Evolutionary conservation across 2,888 invertebrate genomes (phyloP).

Genomic region (Amiota mariae): DNA sequence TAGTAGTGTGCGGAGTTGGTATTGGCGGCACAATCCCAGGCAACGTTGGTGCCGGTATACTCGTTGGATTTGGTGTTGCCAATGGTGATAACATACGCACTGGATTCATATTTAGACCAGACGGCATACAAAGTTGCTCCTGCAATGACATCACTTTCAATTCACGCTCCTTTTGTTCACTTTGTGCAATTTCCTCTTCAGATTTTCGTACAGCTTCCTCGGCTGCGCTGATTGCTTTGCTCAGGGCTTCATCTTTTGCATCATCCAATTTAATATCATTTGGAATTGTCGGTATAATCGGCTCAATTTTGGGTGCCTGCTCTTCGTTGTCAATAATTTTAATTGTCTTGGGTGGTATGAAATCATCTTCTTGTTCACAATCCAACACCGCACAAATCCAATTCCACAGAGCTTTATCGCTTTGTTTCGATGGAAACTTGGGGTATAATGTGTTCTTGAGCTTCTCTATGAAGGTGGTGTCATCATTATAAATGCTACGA

Average conservation of each 20-base stretch:
- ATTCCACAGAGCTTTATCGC: constrained; percentile 85
- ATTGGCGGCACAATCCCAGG: constrained; percentile 40
- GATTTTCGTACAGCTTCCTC: constrained; percentile 60
- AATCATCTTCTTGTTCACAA: constrained; percentile 82
- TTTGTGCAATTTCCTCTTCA: constrained; percentile 58
- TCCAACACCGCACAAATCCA: constrained; percentile 84
- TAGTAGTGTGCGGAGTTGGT: constrained; percentile 21
- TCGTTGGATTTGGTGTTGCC: constrained; percentile 68
- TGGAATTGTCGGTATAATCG: constrained; percentile 17
- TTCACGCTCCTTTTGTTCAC: constrained; percentile 67
- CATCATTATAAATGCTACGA: constrained; percentile 73
- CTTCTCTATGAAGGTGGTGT: constrained; percentile 87
- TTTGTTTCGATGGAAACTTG: constrained; percentile 87
- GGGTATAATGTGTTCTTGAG: constrained; percentile 86
- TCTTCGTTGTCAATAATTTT: constrained; percentile 67
- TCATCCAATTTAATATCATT: constrained; percentile 55
- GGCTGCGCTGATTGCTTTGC: constrained; percentile 46
- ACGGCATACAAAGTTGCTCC: constrained; percentile 72
- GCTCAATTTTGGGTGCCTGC: constrained; percentile 51
- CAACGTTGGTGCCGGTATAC: constrained; percentile 34
- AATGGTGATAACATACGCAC: constrained; percentile 71
- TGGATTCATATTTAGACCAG: constrained; percentile 74
- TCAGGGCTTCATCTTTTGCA: constrained; percentile 58
- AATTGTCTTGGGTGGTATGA: constrained; percentile 75
- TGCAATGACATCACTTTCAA: constrained; percentile 70